A percentile compares a stretch with the other conserved stretches of the same genome.
Conservation (phyloP, 2,797 vertebrate genomes). For the Helarctos malayanus region DNA sequence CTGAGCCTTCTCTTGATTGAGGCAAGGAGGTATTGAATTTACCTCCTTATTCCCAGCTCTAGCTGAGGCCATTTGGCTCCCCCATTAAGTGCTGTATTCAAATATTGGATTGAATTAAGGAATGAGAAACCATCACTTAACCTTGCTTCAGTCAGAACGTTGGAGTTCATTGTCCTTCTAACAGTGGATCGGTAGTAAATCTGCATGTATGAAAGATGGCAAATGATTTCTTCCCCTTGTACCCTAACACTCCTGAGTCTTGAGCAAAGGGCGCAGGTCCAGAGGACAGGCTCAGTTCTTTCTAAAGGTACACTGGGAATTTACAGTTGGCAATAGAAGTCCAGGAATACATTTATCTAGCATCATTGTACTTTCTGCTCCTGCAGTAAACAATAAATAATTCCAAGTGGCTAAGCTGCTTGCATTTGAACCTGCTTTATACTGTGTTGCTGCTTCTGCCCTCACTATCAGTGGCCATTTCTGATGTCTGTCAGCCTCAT, state of each 20-base stretch:
- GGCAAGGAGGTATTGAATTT: background rate
- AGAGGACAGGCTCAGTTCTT: constrained; percentile 12
- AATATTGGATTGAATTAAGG: background rate
- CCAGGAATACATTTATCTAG: background rate
- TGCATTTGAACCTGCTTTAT: constrained; percentile 19
- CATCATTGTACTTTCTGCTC: background rate
- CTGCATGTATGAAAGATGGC: background rate
- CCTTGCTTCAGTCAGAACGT: constrained; percentile 7
- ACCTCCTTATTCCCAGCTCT: background rate
- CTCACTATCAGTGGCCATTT: background rate
- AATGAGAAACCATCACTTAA: background rate
- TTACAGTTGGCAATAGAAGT: constrained; percentile 31
- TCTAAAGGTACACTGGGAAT: background rate
- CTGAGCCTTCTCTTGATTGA: background rate
- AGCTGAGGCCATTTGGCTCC: background rate
- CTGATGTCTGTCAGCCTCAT: background rate
- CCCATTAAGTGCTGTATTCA: background rate
- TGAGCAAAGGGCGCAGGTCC: background rate
- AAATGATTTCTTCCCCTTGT: background rate
- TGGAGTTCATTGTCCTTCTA: background rate
- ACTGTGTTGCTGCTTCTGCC: background rate
- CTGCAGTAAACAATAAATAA: background rate
- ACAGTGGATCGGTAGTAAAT: background rate
- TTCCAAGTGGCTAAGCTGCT: background rate
- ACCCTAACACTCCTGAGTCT: background rate